Percentiles rank a stretch among this genome's conserved stretches.
Evolutionary conservation across 2,797 vertebrate species (phyloP).

Genomic region (Poeciliopsis gracilis): DNA sequence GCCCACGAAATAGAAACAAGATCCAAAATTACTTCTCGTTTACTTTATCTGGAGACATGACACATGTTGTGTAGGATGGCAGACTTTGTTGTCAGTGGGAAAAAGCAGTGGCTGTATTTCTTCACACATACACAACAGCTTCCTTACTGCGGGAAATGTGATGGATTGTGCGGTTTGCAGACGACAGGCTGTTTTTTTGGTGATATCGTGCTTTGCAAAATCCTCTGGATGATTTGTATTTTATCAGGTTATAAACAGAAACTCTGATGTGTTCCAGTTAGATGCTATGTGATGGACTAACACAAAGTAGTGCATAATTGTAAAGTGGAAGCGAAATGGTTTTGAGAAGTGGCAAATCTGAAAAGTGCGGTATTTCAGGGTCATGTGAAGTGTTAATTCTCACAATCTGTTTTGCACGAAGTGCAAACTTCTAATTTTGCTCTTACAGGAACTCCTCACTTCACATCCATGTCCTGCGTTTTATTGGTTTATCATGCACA

Average conservation of each 20-base stretch:
- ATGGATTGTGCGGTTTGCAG: constrained; percentile 29
- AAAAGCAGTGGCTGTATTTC: constrained; percentile 54
- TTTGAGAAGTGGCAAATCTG: neutral
- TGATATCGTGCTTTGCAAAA: neutral
- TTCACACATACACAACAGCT: constrained; percentile 54
- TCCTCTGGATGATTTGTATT: neutral
- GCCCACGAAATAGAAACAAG: constrained; percentile 69
- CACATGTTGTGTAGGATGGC: constrained; percentile 75
- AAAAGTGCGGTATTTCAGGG: neutral
- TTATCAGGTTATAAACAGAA: neutral
- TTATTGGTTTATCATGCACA: neutral
- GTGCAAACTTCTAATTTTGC: neutral
- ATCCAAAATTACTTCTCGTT: constrained; percentile 71
- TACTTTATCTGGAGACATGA: constrained; percentile 69
- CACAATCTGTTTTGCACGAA: neutral
- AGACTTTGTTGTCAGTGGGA: constrained; percentile 68
- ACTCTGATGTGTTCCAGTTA: neutral
- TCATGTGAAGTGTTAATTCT: neutral
- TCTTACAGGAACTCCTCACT: neutral
- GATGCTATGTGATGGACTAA: neutral
- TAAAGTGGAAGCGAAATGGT: neutral
- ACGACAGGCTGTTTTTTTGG: neutral
- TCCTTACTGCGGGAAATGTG: constrained; percentile 40
- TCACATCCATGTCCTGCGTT: neutral
- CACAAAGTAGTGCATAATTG: neutral